Conservation (phyloP, 92 coral and sea anemone species). For the Umimayanthus kanabou region DNA sequence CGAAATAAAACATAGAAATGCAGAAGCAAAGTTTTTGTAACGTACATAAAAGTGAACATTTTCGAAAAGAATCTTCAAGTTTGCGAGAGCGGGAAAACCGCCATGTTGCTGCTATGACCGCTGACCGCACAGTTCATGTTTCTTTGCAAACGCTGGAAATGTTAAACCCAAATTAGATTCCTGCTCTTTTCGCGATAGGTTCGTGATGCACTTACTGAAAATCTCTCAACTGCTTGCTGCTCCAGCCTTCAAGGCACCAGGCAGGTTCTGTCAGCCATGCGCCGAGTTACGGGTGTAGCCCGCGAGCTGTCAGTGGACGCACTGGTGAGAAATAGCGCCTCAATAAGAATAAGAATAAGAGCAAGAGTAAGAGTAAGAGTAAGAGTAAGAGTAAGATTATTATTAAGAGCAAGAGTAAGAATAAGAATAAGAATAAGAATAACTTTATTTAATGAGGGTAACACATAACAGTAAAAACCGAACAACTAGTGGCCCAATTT, state of each 20-base stretch:
- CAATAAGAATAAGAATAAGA: too few relatives aligned
- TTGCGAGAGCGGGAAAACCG: constrained; percentile 3
- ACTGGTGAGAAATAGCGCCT: constrained; percentile 1
- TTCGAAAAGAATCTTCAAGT: background rate
- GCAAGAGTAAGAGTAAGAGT: too few relatives aligned
- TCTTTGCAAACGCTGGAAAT: background rate
- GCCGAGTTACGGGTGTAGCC: constrained; percentile 10
- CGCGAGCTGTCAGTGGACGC: constrained; percentile 25
- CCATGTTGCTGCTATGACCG: constrained; percentile 13
- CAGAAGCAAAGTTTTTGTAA: background rate
- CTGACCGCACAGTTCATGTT: too few relatives aligned
- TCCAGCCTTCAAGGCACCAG: constrained; percentile 28
- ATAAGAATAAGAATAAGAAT: too few relatives aligned
- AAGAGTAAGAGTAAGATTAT: too few relatives aligned
- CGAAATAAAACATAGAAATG: background rate
- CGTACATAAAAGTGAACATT: background rate
- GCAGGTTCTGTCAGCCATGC: constrained; percentile 22
- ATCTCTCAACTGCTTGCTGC: constrained; percentile 24
- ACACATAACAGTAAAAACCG: too few relatives aligned
- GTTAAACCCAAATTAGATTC: background rate
- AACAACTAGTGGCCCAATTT: background rate
- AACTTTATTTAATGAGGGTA: too few relatives aligned
- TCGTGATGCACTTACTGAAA: constrained; percentile 18
- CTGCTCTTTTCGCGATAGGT: background rate
- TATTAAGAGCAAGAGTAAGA: too few relatives aligned